A percentile compares a stretch with the other conserved stretches of the same genome.
Evolutionary conservation across 1,140 invertebrate species (phyloP).

Genomic region (Diachasma alloeum): DNA sequence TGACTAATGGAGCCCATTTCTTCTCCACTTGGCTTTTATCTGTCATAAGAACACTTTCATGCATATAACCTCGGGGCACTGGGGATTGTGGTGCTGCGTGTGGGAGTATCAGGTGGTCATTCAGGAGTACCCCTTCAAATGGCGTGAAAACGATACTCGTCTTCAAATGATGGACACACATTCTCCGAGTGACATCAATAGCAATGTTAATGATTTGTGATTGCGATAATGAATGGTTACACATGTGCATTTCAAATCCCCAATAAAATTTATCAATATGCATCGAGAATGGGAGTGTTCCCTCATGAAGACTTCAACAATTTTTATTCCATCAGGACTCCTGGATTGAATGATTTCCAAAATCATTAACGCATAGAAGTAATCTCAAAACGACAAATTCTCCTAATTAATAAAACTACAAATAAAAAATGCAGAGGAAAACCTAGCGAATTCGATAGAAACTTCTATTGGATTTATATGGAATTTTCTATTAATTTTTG

Average conservation of each 20-base stretch:
- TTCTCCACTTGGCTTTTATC: background rate
- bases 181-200: background rate
- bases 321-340: too few relatives aligned
- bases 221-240: background rate
- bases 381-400: too few relatives aligned
- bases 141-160: background rate
- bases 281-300: too few relatives aligned
- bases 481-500: too few relatives aligned
- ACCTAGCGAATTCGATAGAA: too few relatives aligned
- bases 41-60: conserved; percentile 6
- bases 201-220: background rate
- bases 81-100: background rate
- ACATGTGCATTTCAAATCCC: background rate
- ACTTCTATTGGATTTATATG: too few relatives aligned
- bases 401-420: too few relatives aligned
- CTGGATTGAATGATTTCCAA: too few relatives aligned
- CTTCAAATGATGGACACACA: background rate
- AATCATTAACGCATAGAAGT: too few relatives aligned
- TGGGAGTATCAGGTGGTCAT: background rate
- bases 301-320: too few relatives aligned
- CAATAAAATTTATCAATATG: too few relatives aligned
- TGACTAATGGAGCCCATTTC: background rate
- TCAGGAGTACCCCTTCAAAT: background rate
- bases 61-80: background rate
- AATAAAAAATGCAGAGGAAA: too few relatives aligned